Evolutionary conservation across 92 coral and sea anemone species (phyloP).

Genomic region (Zoanthus gigantus): DNA sequence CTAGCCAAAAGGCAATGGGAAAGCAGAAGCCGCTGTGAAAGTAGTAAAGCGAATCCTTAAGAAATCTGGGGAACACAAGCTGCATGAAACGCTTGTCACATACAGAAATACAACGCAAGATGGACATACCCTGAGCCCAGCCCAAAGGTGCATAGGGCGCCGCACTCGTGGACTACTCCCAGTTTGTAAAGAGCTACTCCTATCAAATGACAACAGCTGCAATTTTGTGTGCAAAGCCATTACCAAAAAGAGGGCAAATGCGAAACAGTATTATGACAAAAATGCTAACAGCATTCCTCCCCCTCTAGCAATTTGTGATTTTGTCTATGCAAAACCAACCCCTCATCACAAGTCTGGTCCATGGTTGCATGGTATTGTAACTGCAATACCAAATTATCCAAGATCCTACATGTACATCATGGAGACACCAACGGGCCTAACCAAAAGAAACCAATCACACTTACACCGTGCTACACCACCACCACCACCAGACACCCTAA

Average conservation of each 20-base stretch:
- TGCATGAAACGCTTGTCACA: slow-evolving; percentile 2
- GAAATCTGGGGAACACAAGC: slow-evolving; percentile 30
- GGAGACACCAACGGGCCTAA: neutral
- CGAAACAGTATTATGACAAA: slow-evolving; percentile 45
- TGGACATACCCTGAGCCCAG: slow-evolving; percentile 49
- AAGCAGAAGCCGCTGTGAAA: slow-evolving; percentile 54
- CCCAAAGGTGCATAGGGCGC: slow-evolving; percentile 53
- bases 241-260: slow-evolving; percentile 11
- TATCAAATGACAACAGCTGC: slow-evolving; percentile 36
- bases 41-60: slow-evolving; percentile 30
- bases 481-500: no score
- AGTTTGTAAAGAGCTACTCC: slow-evolving; percentile 41
- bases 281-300: slow-evolving; percentile 3
- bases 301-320: neutral
- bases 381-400: slow-evolving; percentile 18
- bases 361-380: slow-evolving; percentile 42
- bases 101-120: neutral
- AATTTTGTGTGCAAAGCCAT: slow-evolving; percentile 12
- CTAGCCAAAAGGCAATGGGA: slow-evolving; percentile 47
- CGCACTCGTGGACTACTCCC: slow-evolving; percentile 49
- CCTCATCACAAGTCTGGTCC: slow-evolving; percentile 58
- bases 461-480: no score
- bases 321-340: slow-evolving; percentile 48
- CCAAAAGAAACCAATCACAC: no score
- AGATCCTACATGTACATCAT: neutral